Evolutionary conservation across 2,113 vertebrate species (phyloP), one percentile per base, ranked within the genome.

Genomic region (Nothobranchius furzeri): DNA sequence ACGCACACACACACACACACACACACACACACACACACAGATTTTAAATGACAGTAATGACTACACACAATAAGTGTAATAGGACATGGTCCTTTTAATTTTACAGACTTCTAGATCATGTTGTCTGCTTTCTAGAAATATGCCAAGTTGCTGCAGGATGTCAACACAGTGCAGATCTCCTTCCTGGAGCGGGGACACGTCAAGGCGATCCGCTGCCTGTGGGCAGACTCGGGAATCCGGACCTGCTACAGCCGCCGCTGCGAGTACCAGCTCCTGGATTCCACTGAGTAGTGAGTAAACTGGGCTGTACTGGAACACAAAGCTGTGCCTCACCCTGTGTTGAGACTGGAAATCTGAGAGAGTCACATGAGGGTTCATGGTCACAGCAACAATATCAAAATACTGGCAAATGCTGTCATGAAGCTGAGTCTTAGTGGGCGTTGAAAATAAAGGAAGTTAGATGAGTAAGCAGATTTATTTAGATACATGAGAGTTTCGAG

Each of bases 241-340:
- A 67, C 85, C 17, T 96, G 96, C 85, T 97, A 96, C 15, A 89
- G 90, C 57, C 93, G 94, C 1, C 91, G 96, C 47, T 86, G 93
- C 9, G 93, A 97, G 69, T 97, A 93, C 79, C 95, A 96, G 42
- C 92, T 97, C 10, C 88, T 96, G 11, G 95, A 97, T 86, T 97
- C 95, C 0, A 94, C 95, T 0, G 86, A 93, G 48, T 97, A 96
- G 96, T 97, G 85, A 95, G 96, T 92, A 61, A 2, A 36, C 13
- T 6, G 35, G 55, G 2, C 9, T 47, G 15, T 40, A 40, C 37
- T 43, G 46, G 36, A 12, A 12, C 24, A 55, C 54, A 2, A 51
- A 43, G n/a, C 12, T 60, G 60, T 4, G 56, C 46, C 36, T 56
- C 62, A 42, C 45, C 61, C 55, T 59, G 36, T 14, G 42, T n/a